A percentile compares a stretch with the other conserved stretches of the same genome.
Conservation (phyloP, 37 sponge, comb jelly and placozoan genomes). For the Haliclona indistincta region DNA sequence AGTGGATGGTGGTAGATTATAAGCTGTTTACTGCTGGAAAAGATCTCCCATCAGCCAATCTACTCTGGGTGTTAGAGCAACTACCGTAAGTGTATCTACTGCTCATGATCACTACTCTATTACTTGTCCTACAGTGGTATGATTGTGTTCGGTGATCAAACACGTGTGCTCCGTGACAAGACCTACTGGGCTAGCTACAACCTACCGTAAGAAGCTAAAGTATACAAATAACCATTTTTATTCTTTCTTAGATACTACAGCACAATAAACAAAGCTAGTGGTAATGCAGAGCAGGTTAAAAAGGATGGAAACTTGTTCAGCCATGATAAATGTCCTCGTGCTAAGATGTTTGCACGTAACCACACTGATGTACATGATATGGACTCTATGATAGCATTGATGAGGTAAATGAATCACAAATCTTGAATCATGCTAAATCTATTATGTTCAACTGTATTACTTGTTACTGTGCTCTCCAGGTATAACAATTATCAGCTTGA, state of each 20-base stretch:
- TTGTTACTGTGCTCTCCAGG: slow-evolving; percentile 21
- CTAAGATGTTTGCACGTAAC: slow-evolving; percentile 85
- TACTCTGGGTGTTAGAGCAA: slow-evolving; percentile 92
- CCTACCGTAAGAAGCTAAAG: slow-evolving; percentile 88
- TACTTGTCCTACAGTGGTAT: slow-evolving; percentile 44
- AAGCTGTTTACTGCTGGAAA: slow-evolving; percentile 68
- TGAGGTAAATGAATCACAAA: slow-evolving; percentile 90
- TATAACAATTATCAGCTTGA: slow-evolving; percentile 97
- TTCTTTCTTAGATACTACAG: slow-evolving; percentile 52
- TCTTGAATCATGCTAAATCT: too few species aligned
- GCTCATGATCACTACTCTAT: too few species aligned
- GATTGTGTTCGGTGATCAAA: slow-evolving; percentile 58
- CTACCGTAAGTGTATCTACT: slow-evolving; percentile 79
- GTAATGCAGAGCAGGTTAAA: slow-evolving; percentile 55
- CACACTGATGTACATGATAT: slow-evolving; percentile 75
- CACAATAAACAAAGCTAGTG: slow-evolving; percentile 73
- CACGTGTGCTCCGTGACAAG: slow-evolving; percentile 62
- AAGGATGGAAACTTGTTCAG: slow-evolving; percentile 92
- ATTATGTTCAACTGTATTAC: too few species aligned
- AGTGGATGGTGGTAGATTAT: slow-evolving; percentile 99
- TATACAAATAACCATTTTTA: neutral
- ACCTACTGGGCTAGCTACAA: slow-evolving; percentile 96
- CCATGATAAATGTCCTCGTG: slow-evolving; percentile 77
- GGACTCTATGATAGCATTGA: slow-evolving; percentile 70
- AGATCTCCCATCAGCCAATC: slow-evolving; percentile 13